Base-by-base conservation (phyloP, 2,888 invertebrate species). In the Tanytarsus gracilentus region DNA sequence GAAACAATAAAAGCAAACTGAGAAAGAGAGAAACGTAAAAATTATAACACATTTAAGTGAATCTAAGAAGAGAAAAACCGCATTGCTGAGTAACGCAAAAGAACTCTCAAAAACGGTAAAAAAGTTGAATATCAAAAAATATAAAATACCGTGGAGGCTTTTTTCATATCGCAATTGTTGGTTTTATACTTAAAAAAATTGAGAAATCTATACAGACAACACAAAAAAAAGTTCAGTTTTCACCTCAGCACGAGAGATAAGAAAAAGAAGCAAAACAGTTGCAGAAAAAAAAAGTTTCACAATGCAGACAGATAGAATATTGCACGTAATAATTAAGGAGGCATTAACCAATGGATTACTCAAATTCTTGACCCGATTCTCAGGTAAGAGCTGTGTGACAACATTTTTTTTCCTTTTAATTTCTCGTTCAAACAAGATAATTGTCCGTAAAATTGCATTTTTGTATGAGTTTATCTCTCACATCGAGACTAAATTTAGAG, bases 1-100 rank as follows among this genome's bases (percentile, higher is more conserved):
- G 23, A 58, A 58, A 58, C 58, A 58, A 58, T 58, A 53, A 36
- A 58, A 55, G n/a, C n/a, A n/a, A n/a, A n/a, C n/a, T n/a, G n/a
- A n/a, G 21, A 51, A 58, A 58, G 44, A 23, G 29, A 18, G 29
- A 58, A 58, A 58, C 44, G 44, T 58, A 58, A 48, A 53, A 58
- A 48, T 58, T 58, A 48, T 58, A 58, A 56, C 55, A 56, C 48
- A 40, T 58, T 58, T 25, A 48, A 58, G 58, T 58, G 58, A 58
- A 58, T 58, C 48, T 23, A 23, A 39, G 18, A 44, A 44, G 30
- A 52, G 11, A 27, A 29, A 50, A 51, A 51, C 25, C 27, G 55
- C 55, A 55, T n/a, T n/a, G 44, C 44, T 18, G n/a, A 44, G 44
- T 44, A 44, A 44, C 44, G 44, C 44, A 44, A 44, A 30, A 39